Conservation (phyloP, 2,113 vertebrate genomes). For the Neodon shergylaensis region DNA sequence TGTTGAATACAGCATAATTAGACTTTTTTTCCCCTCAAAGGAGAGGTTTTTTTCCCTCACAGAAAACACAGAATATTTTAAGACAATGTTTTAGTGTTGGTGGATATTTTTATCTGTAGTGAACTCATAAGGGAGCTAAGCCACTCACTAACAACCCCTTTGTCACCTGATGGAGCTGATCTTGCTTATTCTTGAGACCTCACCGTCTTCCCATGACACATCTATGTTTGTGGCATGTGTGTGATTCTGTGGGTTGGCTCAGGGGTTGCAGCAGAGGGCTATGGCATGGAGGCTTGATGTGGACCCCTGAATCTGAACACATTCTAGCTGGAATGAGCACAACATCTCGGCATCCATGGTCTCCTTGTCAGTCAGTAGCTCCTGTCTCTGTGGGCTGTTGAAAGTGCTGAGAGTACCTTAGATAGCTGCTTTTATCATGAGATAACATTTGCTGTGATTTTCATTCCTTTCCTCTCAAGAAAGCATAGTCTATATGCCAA, state of each 20-base stretch:
- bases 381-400: background rate
- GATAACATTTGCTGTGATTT: background rate
- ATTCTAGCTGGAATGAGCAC: background rate
- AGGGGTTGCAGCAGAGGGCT: background rate
- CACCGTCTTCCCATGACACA: background rate
- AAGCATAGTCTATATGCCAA: background rate
- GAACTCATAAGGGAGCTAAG: background rate
- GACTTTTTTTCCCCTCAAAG: background rate
- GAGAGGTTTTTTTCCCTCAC: background rate
- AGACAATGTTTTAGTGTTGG: conserved; percentile 8
- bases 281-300: background rate
- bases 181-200: background rate
- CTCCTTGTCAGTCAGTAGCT: background rate
- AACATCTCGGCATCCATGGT: background rate
- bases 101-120: conserved; percentile 21
- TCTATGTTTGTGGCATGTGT: background rate
- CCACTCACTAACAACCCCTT: background rate
- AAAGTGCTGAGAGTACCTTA: background rate
- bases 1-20: conserved; percentile 39
- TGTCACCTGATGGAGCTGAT: background rate
- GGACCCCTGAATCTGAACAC: background rate
- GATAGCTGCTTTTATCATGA: background rate
- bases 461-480: background rate
- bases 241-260: background rate
- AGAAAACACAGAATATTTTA: conserved; percentile 21